These are phyloP conservation scores for Erythrolamprus reginae DNA, from an alignment of 2,113 vertebrate species.

Conservation along the genomic window DNA sequence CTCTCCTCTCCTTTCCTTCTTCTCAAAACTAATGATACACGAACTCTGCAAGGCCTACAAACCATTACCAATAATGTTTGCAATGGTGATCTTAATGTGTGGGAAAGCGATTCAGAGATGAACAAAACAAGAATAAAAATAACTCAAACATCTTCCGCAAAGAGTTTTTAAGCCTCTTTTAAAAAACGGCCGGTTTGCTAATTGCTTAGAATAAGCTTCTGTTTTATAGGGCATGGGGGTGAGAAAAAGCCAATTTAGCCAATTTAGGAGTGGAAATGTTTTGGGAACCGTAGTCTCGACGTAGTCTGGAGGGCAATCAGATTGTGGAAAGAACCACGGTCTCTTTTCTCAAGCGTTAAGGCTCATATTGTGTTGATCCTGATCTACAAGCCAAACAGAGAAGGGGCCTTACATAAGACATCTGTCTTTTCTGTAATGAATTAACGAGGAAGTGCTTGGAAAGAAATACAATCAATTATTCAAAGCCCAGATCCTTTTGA, in stretches of 20 bases:
- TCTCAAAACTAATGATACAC: background rate
- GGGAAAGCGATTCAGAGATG: background rate
- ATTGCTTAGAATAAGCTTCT: background rate
- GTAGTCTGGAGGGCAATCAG: background rate
- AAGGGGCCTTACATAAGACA: slow-evolving; percentile 33
- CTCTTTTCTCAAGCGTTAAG: too few relatives aligned
- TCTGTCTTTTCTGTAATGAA: slow-evolving; percentile 50
- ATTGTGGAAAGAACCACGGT: background rate
- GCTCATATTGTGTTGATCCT: background rate
- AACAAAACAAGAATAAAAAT: background rate
- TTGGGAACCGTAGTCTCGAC: background rate
- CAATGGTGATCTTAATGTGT: background rate
- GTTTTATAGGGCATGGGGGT: background rate
- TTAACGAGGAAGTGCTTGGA: slow-evolving; percentile 48
- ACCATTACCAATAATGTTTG: background rate
- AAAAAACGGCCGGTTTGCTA: background rate
- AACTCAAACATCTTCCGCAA: background rate
- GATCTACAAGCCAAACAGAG: slow-evolving; percentile 19
- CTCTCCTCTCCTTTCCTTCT: background rate
- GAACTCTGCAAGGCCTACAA: background rate
- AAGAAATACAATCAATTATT: slow-evolving; percentile 54
- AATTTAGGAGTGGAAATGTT: background rate
- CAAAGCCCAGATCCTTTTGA: slow-evolving; percentile 41
- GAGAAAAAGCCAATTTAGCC: background rate
- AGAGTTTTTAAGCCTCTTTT: background rate